phyloP scores from a whole-genome alignment of 2,888 invertebrate genomes.

The Ophion obscuratus region DNA sequence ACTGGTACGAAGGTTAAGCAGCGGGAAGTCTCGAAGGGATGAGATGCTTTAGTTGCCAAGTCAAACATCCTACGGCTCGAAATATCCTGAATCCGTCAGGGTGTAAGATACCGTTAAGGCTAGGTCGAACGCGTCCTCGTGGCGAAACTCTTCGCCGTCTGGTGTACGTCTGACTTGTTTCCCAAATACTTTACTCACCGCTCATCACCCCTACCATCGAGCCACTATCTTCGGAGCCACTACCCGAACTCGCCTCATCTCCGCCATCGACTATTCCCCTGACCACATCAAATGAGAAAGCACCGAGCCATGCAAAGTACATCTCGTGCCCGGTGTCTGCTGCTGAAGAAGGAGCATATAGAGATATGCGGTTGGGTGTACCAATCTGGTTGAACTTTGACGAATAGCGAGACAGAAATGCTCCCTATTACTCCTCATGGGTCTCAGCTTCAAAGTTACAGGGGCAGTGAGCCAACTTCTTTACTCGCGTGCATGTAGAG shows the following conservation, averaged over 20 bases:
- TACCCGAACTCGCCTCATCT: slow-evolving; percentile 26
- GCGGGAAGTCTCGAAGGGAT: slow-evolving; percentile 30
- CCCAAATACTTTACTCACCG: slow-evolving; percentile 40
- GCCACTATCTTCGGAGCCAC: slow-evolving; percentile 40
- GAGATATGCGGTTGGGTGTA: slow-evolving; percentile 17
- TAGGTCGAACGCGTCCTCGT: slow-evolving; percentile 68
- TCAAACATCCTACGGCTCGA: slow-evolving; percentile 80
- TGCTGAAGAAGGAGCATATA: slow-evolving; percentile 26
- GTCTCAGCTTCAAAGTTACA: slow-evolving; percentile 26
- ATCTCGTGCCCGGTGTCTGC: slow-evolving; percentile 54
- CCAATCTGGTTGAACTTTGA: slow-evolving; percentile 45
- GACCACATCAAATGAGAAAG: slow-evolving; percentile 79
- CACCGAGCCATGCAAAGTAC: slow-evolving; percentile 74
- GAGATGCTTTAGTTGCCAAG: slow-evolving; percentile 79
- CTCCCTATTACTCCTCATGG: slow-evolving; percentile 33
- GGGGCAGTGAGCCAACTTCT: not conserved
- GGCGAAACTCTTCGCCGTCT: slow-evolving; percentile 30
- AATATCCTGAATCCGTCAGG: slow-evolving; percentile 77
- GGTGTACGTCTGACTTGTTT: slow-evolving; percentile 24
- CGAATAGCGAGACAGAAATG: slow-evolving; percentile 28
- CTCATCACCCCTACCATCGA: not conserved
- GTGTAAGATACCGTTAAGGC: slow-evolving; percentile 77
- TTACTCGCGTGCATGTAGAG: not conserved
- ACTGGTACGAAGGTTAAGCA: slow-evolving; percentile 23
- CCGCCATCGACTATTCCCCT: slow-evolving; percentile 56